Evolutionary conservation across 1,140 invertebrate genomes (phyloP).

Genomic region (Drosophila tsacasi): DNA sequence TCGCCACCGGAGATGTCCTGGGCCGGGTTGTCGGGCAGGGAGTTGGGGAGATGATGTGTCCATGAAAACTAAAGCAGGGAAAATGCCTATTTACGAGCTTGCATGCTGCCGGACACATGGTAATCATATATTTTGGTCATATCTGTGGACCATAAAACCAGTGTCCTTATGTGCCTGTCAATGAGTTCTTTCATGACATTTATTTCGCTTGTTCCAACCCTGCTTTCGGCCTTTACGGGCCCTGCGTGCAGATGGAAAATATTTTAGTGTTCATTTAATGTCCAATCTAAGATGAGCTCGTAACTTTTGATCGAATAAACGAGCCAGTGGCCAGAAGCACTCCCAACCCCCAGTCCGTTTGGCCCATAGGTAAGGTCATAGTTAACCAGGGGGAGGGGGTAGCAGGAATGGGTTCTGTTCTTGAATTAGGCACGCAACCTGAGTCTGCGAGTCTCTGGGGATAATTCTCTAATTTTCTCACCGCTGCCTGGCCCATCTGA

Average conservation of each 20-base stretch:
- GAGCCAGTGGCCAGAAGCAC: conserved; percentile 35
- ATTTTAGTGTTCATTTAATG: conserved; percentile 85
- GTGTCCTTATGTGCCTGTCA: conserved; percentile 85
- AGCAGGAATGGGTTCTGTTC: conserved; percentile 35
- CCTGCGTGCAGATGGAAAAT: conserved; percentile 84
- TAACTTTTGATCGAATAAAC: conserved; percentile 85
- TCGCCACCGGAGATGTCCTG: conserved; percentile 31
- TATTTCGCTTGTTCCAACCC: conserved; percentile 72
- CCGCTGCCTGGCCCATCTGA: conserved; percentile 59
- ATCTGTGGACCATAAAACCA: conserved; percentile 85
- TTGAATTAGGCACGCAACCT: conserved; percentile 63
- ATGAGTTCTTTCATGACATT: conserved; percentile 85
- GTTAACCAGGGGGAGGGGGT: conserved; percentile 23
- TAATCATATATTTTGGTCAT: conserved; percentile 85
- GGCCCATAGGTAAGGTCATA: conserved; percentile 49
- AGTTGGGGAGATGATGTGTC: conserved; percentile 37
- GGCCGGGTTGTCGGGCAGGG: conserved; percentile 11
- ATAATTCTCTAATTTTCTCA: conserved; percentile 82
- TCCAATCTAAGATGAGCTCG: conserved; percentile 85
- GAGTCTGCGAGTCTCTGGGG: conserved; percentile 56
- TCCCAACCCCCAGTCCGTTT: conserved; percentile 3
- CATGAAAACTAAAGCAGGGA: conserved; percentile 73
- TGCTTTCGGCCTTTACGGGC: conserved; percentile 16
- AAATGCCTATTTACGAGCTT: conserved; percentile 85
- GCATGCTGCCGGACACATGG: conserved; percentile 83